Evolutionary conservation across 1,140 invertebrate genomes (phyloP).

Genomic region (Tetragnatha versicolor): DNA sequence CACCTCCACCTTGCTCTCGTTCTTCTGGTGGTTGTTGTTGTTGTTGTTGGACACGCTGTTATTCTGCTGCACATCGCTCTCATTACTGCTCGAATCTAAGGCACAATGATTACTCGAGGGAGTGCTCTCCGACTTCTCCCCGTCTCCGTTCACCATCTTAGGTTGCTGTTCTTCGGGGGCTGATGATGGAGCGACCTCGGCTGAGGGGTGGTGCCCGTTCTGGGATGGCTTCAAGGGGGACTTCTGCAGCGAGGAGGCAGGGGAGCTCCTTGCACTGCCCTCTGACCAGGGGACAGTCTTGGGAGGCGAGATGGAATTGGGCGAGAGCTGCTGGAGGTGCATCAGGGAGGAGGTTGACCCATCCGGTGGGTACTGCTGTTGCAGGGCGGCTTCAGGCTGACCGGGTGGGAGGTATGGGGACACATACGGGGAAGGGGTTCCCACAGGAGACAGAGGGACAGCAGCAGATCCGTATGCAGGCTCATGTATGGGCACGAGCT

Average conservation of each 20-base stretch:
- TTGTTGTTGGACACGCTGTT: not conserved
- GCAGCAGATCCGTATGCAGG: not conserved
- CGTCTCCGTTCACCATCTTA: not conserved
- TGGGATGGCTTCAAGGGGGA: slow-evolving; percentile 34
- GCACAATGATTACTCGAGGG: slow-evolving; percentile 42
- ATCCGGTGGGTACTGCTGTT: slow-evolving; percentile 18
- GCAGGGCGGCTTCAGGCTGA: slow-evolving; percentile 3
- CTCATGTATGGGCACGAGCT: slow-evolving; percentile 48
- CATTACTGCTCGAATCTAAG: slow-evolving; percentile 42
- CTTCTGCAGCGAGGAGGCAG: slow-evolving; percentile 8
- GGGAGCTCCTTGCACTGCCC: not conserved
- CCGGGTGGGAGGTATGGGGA: slow-evolving; percentile 48
- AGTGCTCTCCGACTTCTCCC: slow-evolving; percentile 3
- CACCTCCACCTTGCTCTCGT: slow-evolving; percentile 1
- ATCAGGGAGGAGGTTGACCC: slow-evolving; percentile 28
- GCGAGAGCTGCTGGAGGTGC: slow-evolving; percentile 47
- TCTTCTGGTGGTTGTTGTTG: not conserved
- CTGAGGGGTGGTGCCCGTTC: slow-evolving; percentile 9
- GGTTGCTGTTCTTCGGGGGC: not conserved
- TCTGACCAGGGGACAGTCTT: slow-evolving; percentile 17
- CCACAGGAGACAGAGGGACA: slow-evolving; percentile 9
- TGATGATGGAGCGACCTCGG: not conserved
- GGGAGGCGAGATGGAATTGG: slow-evolving; percentile 23
- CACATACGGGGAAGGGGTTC: slow-evolving; percentile 7
- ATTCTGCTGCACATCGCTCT: slow-evolving; percentile 14